Conservation (phyloP, 2,113 vertebrate genomes). For the Neodontobutis hainanensis region DNA sequence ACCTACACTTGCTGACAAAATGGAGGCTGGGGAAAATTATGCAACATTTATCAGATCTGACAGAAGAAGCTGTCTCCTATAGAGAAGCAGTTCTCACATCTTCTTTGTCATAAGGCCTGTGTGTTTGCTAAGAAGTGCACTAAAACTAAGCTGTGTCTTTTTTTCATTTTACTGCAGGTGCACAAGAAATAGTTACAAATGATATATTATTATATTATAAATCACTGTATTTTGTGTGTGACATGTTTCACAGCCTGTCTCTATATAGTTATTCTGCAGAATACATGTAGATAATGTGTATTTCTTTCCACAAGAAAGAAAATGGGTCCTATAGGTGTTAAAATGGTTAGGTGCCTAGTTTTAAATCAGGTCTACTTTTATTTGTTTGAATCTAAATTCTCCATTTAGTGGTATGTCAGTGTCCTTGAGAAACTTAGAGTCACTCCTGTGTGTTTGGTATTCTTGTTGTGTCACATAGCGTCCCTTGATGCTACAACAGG, state of each 20-base stretch:
- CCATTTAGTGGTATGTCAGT: background rate
- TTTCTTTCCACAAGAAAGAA: background rate
- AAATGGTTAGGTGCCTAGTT: background rate
- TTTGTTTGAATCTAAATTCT: background rate
- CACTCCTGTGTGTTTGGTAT: slow-evolving; percentile 28
- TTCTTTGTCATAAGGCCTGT: no score
- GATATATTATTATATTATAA: background rate
- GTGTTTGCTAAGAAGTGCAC: background rate
- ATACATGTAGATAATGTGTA: background rate
- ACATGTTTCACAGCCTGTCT: no score
- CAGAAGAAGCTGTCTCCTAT: background rate
- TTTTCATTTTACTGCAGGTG: no score
- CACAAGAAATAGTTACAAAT: no score
- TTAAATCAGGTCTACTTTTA: slow-evolving; percentile 5
- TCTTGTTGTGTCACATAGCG: slow-evolving; percentile 25
- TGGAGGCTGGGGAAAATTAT: slow-evolving; percentile 42
- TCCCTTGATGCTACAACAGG: slow-evolving; percentile 22
- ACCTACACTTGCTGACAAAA: slow-evolving; percentile 42
- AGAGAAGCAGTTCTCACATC: background rate
- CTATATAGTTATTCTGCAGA: background rate
- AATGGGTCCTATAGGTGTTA: background rate
- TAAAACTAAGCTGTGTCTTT: background rate
- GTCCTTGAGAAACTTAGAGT: slow-evolving; percentile 30
- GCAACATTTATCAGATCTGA: slow-evolving; percentile 44
- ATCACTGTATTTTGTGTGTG: background rate